These are phyloP conservation scores for Crocallis elinguaria DNA, from an alignment of 2,888 invertebrate species.

Conservation along the genomic window DNA sequence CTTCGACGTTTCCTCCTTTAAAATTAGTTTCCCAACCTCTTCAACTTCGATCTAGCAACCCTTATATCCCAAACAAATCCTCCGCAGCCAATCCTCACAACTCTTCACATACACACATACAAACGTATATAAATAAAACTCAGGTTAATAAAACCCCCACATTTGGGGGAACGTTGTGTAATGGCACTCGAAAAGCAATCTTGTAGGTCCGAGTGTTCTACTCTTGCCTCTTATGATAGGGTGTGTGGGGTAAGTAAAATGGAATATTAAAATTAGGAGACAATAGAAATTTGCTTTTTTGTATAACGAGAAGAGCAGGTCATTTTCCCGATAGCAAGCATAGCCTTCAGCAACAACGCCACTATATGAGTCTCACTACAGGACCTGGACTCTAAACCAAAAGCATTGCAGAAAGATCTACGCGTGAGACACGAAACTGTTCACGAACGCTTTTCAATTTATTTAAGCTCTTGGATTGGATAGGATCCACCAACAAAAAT, in stretches of 20 bases:
- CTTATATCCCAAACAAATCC: conserved; percentile 3
- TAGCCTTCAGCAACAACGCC: no score
- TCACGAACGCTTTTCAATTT: no score
- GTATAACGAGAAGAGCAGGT: no score
- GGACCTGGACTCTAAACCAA: no score
- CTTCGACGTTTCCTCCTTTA: not conserved
- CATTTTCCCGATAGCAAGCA: no score
- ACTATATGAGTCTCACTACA: no score
- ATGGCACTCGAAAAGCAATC: conserved; percentile 78
- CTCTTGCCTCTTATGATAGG: conserved; percentile 47
- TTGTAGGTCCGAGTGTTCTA: conserved; percentile 68
- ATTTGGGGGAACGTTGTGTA: conserved; percentile 66
- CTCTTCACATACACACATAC: conserved; percentile 17
- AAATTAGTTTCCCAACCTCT: not conserved
- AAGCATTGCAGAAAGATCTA: no score
- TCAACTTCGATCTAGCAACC: not conserved
- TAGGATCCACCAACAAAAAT: no score
- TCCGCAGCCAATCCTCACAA: conserved; percentile 11
- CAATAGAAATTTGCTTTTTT: no score
- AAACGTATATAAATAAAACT: conserved; percentile 39
- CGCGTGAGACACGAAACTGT: no score
- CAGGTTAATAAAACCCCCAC: conserved; percentile 69
- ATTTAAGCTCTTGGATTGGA: no score
- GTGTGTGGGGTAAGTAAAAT: conserved; percentile 37
- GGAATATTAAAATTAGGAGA: no score